Conservation (phyloP, 2,113 vertebrate genomes). For the Catagonus wagneri region DNA sequence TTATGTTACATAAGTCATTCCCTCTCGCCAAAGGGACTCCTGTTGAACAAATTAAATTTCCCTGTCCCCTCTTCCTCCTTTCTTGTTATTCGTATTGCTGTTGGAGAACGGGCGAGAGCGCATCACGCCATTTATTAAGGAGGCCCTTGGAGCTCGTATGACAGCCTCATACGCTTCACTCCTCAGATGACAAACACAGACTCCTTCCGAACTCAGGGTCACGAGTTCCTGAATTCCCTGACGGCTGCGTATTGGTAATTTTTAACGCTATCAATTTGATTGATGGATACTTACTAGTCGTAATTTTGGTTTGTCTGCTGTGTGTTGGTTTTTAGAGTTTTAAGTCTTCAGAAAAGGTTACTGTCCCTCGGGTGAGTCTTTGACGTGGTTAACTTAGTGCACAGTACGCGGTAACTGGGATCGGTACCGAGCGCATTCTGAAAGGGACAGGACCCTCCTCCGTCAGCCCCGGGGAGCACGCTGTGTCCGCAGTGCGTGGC, state of each 20-base stretch:
- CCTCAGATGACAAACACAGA: not conserved
- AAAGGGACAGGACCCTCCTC: not conserved
- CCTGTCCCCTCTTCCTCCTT: not conserved
- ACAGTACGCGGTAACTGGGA: not conserved
- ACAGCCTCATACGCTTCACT: not conserved
- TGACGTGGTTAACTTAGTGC: not conserved
- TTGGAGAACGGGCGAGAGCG: not conserved
- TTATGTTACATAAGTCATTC: not conserved
- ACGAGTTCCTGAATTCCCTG: not conserved
- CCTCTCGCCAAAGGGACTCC: not conserved
- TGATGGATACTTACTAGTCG: not conserved
- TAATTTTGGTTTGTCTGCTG: not conserved
- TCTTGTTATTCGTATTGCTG: not conserved
- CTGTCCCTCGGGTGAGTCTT: not conserved
- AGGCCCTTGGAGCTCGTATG: not conserved
- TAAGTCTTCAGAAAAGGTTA: not conserved
- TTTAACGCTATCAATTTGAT: not conserved
- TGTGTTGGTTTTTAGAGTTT: slow-evolving; percentile 15
- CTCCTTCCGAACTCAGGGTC: not conserved
- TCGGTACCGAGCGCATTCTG: too few species aligned
- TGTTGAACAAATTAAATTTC: not conserved
- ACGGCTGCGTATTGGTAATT: not conserved
- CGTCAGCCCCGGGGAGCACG: rapidly evolving
- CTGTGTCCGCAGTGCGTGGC: not conserved
- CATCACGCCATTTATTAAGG: not conserved